A percentile compares a stretch with the other conserved stretches of the same genome.
These are phyloP conservation scores for Mallotus villosus DNA, from an alignment of 2,797 vertebrate genomes.

Conservation along the genomic window DNA sequence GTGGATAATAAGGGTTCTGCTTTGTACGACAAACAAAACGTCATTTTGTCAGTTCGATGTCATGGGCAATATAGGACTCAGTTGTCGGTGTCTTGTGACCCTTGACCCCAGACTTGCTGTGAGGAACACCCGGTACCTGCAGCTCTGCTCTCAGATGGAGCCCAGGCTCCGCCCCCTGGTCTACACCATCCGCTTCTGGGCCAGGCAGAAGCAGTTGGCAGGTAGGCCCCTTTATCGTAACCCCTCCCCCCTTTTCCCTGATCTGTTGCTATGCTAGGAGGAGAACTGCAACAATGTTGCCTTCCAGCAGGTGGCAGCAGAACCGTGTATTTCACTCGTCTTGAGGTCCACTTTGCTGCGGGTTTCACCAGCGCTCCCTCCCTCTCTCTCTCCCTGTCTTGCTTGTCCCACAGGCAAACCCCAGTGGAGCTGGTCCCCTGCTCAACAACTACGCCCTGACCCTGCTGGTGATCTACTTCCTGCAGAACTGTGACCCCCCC, in stretches of 20 bases:
- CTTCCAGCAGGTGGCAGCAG: constrained; percentile 61
- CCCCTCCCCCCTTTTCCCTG: not conserved
- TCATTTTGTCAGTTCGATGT: too few relatives aligned
- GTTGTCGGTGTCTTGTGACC: not conserved
- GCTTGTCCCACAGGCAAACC: constrained; percentile 75
- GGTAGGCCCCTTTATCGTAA: constrained; percentile 66
- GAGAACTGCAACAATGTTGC: too few relatives aligned
- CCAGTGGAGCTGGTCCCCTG: constrained; percentile 81
- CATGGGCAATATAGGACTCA: not conserved
- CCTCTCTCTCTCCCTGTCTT: not conserved
- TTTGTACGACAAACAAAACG: too few relatives aligned
- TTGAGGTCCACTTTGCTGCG: not conserved
- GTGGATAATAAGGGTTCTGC: too few relatives aligned
- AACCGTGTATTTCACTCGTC: not conserved
- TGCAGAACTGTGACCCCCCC: constrained; percentile 86
- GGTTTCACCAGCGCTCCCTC: not conserved
- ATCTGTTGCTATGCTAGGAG: not conserved
- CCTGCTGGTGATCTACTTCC: constrained; percentile 85
- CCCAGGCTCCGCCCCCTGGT: constrained; percentile 83
- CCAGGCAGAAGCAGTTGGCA: constrained; percentile 84
- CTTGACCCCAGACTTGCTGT: constrained; percentile 79
- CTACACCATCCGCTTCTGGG: constrained; percentile 86
- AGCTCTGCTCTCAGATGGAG: constrained; percentile 81
- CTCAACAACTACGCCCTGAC: constrained; percentile 93
- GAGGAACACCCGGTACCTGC: constrained; percentile 88